phyloP scores from a whole-genome alignment of 2,888 invertebrate species.

The Drosophila colorata region DNA sequence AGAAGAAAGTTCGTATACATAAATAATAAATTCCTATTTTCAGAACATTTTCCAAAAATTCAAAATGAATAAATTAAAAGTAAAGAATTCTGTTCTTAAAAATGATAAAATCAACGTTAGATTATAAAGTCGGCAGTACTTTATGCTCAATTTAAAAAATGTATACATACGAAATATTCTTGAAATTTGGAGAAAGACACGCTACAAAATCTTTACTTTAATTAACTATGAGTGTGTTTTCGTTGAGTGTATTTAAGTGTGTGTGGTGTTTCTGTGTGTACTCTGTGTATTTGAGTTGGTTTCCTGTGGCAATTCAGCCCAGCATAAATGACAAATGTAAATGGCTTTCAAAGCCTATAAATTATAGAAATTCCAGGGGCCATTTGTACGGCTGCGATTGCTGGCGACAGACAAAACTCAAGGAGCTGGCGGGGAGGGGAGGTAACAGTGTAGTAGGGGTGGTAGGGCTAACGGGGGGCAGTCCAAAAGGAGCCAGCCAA shows the following conservation, averaged over 20 bases:
- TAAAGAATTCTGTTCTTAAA: too few species aligned
- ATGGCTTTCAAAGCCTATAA: constrained; percentile 78
- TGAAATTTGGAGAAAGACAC: too few species aligned
- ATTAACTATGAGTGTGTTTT: neutral
- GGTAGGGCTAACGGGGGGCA: neutral
- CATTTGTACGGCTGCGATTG: constrained; percentile 71
- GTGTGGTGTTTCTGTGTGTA: constrained; percentile 2
- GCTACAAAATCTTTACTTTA: too few species aligned
- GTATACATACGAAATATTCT: too few species aligned
- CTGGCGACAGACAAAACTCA: constrained; percentile 64
- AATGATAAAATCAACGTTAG: too few species aligned
- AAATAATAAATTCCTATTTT: too few species aligned
- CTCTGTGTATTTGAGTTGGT: constrained; percentile 16
- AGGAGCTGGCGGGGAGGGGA: constrained; percentile 5
- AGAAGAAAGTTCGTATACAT: too few species aligned
- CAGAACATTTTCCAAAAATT: too few species aligned
- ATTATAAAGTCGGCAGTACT: too few species aligned
- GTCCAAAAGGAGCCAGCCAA: constrained; percentile 29
- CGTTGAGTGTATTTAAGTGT: neutral
- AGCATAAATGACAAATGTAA: constrained; percentile 73
- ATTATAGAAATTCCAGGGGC: constrained; percentile 75
- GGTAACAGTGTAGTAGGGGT: neutral
- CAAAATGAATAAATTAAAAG: too few species aligned
- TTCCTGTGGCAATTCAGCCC: constrained; percentile 49
- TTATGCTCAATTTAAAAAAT: too few species aligned